Base-by-base conservation (phyloP, 2,888 invertebrate species). In the Biston betularia region DNA sequence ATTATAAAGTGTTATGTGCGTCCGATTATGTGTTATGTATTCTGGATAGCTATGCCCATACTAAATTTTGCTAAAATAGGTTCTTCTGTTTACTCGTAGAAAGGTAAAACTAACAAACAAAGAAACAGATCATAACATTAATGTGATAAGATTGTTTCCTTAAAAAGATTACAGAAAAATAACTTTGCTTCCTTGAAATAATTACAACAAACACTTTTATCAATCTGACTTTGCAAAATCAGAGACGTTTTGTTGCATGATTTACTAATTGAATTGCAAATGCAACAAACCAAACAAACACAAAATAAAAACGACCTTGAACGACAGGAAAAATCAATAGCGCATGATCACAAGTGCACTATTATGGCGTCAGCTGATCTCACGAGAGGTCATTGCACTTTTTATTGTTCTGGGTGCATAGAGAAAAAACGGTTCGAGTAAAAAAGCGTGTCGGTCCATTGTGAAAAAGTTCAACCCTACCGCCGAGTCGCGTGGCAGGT, bases 321-420 rank as follows among this genome's bases (percentile, higher is more conserved):
- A 83, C 80, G 69, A 77, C 75, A 78, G 70, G 73, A 76, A 86
- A 89, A 92, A 93, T 93, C 93, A 87, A 93, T 93, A 90, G 75
- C 78, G 80, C 80, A 79, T 77, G 77, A 80, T 79, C 78, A 80
- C 93, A 93, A 92, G 93, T 93, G 93, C 90, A 89, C 84, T 79
- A 88, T 90, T 89, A 85, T 88, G 74, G 79, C 82, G 87, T 92
- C 93, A 93, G 93, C 93, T 93, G 93, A 93, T 92, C 85, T 83
- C 74, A 80, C 82, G 83, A 82, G 84, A 89, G 93, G 93, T 93
- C 93, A 93, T 85, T 88, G 93, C 86, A 88, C 93, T 89, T 82
- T 85, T 75, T 81, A 89, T 90, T 89, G 87, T 89, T 86, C 89
- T 88, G 72, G 72, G 77, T 80, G 75, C 81, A 85, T 87, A 85